Conservation (phyloP, 1,140 invertebrate genomes). For the Stegodyphus mimosarum region DNA sequence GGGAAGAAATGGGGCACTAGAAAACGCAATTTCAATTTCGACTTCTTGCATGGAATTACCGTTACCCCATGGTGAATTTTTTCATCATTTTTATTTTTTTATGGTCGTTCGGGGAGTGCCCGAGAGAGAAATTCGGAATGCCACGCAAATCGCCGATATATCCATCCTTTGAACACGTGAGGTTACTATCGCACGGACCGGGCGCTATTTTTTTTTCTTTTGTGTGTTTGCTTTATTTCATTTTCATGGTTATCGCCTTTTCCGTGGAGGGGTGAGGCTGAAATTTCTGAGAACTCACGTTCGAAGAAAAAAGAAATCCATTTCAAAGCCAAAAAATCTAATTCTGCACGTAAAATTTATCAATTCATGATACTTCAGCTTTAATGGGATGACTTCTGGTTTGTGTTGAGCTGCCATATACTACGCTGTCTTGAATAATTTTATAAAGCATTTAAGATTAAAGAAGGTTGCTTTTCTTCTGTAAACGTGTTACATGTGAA, state of each 20-base stretch:
- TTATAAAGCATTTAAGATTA: too few relatives aligned
- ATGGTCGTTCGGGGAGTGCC: slow-evolving; percentile 23
- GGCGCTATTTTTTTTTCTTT: not conserved
- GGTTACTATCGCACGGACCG: not conserved
- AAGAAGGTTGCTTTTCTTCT: too few relatives aligned
- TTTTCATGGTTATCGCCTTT: not conserved
- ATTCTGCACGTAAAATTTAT: too few relatives aligned
- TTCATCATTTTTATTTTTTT: slow-evolving; percentile 16
- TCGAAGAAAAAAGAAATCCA: too few relatives aligned
- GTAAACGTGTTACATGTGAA: too few relatives aligned
- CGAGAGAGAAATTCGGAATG: not conserved
- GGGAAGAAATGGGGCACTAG: slow-evolving; percentile 42
- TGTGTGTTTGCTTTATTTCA: not conserved
- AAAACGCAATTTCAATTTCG: slow-evolving; percentile 56
- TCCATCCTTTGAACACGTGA: slow-evolving; percentile 54
- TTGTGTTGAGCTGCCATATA: too few relatives aligned
- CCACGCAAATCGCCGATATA: slow-evolving; percentile 52
- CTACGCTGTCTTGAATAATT: too few relatives aligned
- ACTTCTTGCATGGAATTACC: slow-evolving; percentile 47
- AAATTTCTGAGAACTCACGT: not conserved
- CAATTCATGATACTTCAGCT: too few relatives aligned
- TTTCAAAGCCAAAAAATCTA: too few relatives aligned
- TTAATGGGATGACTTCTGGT: too few relatives aligned
- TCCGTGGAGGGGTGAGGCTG: slow-evolving; percentile 3
- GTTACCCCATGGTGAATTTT: not conserved